phyloP scores from a whole-genome alignment of 2,113 vertebrate genomes.

The Laterallus jamaicensis region DNA sequence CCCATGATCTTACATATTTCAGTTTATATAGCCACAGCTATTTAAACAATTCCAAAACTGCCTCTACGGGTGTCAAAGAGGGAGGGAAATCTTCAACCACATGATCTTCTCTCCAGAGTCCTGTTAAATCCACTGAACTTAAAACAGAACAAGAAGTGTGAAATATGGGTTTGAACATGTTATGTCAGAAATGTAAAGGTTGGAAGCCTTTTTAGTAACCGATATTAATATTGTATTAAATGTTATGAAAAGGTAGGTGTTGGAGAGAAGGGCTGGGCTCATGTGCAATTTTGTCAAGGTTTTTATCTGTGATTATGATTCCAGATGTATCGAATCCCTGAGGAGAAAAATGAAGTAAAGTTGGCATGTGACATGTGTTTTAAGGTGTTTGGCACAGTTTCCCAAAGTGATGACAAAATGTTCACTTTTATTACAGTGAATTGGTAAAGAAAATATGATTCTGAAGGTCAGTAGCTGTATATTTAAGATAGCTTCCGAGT shows the following conservation, averaged over 20 bases:
- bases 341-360: constrained; percentile 78
- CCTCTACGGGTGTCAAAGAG: constrained; percentile 75
- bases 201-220: constrained; percentile 79
- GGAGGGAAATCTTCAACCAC: constrained; percentile 78
- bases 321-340: constrained; percentile 79
- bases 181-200: constrained; percentile 77
- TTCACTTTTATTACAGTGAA: constrained; percentile 77
- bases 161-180: constrained; percentile 81
- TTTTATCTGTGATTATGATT: constrained; percentile 83
- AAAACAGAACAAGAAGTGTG: constrained; percentile 82
- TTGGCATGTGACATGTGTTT: constrained; percentile 82
- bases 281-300: constrained; percentile 80
- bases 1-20: neutral
- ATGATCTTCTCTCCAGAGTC: constrained; percentile 79
- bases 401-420: constrained; percentile 82
- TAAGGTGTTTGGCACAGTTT: constrained; percentile 82
- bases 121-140: constrained; percentile 83
- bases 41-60: constrained; percentile 76
- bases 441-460: constrained; percentile 67
- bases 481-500: constrained; percentile 42
- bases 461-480: constrained; percentile 64
- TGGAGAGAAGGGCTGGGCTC: constrained; percentile 74
- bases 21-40: constrained; percentile 55
- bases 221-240: constrained; percentile 84
- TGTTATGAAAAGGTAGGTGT: constrained; percentile 77